Evolutionary conservation across 2,888 invertebrate genomes (phyloP), one percentile per base, ranked within the genome.

Genomic region (Seladonia tumulorum): DNA sequence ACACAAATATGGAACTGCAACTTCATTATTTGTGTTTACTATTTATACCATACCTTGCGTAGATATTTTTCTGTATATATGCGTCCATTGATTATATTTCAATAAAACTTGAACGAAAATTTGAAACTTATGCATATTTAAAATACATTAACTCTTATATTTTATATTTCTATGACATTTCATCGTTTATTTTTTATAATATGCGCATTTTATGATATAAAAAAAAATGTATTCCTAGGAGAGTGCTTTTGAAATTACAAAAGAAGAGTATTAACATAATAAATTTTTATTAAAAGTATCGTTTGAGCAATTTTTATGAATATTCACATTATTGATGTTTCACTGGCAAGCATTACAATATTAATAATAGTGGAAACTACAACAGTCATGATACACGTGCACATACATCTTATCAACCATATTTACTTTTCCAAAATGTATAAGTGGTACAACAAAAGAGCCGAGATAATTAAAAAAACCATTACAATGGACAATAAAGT

Each of bases 231-330:
- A 53, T 53, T 10, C 22, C n/a, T 10, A n/a, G n/a, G n/a, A n/a
- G n/a, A 10, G n/a, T 57, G 57, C 10, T 57, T 57, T n/a, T n/a
- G n/a, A 63, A 72, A 3, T 53, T 49, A 2, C 5, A 60, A 18
- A 68, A 57, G n/a, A 49, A 35, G 22, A 25, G n/a, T 39, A 60
- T 0, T 22, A 73, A 68, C 42, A 12, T 29, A 82, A 68, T 45
- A 76, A 22, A 72, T 57, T 82, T 87, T 84, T 78, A 66, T 73
- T 89, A 91, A 79, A 89, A 90, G 90, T 86, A 79, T 90, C 85
- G 77, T 93, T 93, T 93, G 93, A 93, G 93, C 93, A 93, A 92
- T 83, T 83, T 82, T 89, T 83, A 87, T 85, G 83, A 88, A 82
- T 83, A 87, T 83, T 88, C 81, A 82, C 86, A 91, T 80, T 86